A percentile compares a stretch with the other conserved stretches of the same genome.
phyloP scores from a whole-genome alignment of 2,888 invertebrate genomes.

The Bimastos eiseni region DNA sequence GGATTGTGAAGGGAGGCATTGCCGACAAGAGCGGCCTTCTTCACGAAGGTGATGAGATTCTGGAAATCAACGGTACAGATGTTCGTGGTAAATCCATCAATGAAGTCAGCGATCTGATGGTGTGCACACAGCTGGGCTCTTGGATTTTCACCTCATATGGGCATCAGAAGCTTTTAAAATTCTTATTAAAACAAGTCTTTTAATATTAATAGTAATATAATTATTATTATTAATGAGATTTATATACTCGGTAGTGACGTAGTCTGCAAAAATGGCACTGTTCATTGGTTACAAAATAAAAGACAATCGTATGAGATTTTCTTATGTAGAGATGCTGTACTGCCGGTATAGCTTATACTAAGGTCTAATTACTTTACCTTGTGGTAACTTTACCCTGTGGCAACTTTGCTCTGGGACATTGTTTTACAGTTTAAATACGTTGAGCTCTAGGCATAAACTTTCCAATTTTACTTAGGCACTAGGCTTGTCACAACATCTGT shows the following conservation, averaged over 20 bases:
- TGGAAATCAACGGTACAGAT: constrained; percentile 90
- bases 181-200: neutral
- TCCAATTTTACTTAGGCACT: no score
- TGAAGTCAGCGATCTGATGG: constrained; percentile 91
- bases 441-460: no score
- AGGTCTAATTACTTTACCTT: no score
- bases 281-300: neutral
- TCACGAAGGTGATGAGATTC: constrained; percentile 90
- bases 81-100: constrained; percentile 95
- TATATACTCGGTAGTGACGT: neutral
- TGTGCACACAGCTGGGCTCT: constrained; percentile 34
- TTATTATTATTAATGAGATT: neutral
- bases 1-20: constrained; percentile 90
- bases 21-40: constrained; percentile 90
- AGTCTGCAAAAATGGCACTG: neutral
- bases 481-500: no score
- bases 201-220: neutral
- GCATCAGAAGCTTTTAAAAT: neutral
- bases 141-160: neutral
- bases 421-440: no score
- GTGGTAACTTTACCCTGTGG: no score
- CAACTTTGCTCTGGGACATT: no score
- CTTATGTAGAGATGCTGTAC: no score
- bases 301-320: no score
- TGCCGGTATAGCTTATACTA: no score